Base-by-base conservation (phyloP, 2,888 invertebrate species). In the Protonemura montana region DNA sequence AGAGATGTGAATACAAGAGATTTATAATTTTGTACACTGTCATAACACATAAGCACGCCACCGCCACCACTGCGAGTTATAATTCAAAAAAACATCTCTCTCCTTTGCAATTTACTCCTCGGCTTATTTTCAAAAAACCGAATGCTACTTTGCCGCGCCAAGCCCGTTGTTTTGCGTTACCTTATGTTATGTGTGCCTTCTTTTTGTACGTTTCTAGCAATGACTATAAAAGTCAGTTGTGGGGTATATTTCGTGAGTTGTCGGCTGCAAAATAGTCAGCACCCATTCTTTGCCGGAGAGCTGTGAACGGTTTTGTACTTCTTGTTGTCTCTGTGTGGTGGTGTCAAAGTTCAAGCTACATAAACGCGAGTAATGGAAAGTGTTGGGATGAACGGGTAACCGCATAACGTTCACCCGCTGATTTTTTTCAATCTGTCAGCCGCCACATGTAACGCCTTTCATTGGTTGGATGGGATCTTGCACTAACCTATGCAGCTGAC, bases 11-110 rank as follows among this genome's bases (percentile, higher is more conserved):
- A 78, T 78, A 28, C 78, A 78, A 78, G 76, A 84, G 84, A 84
- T 84, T 84, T 84, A 84, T 84, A 84, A 84, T 84, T 84, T 84
- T 84, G 84, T 84, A 76, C 84, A 84, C 84, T 76, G 76, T 84
- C 84, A 84, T 42, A 84, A 27, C 84, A 84, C 84, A 76, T 76
- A 76, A 84, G 84, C 84, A 84, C 27, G 26, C 41, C 59, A 59
- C 59, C 59, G 59, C 59, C 59, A 59, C 41, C 82, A 41, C 42
- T 26, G 82, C 42, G 82, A n/a, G 41, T 35, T 41, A 82, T 82
- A 82, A 82, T 41, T 82, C 82, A 82, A 81, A 59, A n/a, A n/a
- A 81, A 81, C 81, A 81, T 30, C 81, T 81, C 28, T 81, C 81
- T 81, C 30, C 81, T 81, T 81, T 81, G 81, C 81, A 81, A 81